These are phyloP conservation scores for Salpingus planirostris DNA, from an alignment of 2,888 invertebrate species.

Conservation along the genomic window DNA sequence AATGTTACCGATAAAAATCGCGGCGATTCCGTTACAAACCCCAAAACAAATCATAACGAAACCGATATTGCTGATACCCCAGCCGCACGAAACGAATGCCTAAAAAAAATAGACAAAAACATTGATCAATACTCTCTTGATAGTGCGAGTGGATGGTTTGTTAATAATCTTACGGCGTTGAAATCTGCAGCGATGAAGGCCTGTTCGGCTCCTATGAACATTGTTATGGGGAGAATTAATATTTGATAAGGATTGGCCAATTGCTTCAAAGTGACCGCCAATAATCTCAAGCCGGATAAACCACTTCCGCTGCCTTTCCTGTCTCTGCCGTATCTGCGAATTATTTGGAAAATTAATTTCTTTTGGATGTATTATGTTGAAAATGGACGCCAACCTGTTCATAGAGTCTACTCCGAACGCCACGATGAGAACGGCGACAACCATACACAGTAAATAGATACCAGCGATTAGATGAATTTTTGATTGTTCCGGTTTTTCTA, in stretches of 20 bases:
- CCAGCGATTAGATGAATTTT: conserved; percentile 73
- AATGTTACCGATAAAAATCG: conserved; percentile 68
- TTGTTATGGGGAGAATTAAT: conserved; percentile 79
- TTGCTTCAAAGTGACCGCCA: conserved; percentile 71
- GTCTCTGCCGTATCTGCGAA: conserved; percentile 49
- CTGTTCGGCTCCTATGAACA: conserved; percentile 90
- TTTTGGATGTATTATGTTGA: no score
- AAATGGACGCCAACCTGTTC: conserved; percentile 49
- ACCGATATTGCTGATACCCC: conserved; percentile 85
- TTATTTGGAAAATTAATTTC: conserved; percentile 2
- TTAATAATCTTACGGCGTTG: conserved; percentile 66
- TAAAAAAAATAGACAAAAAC: conserved; percentile 34
- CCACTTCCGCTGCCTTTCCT: conserved; percentile 52
- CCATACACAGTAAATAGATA: conserved; percentile 74
- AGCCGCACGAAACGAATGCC: conserved; percentile 79
- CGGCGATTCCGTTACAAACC: conserved; percentile 77
- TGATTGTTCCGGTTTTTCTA: conserved; percentile 59
- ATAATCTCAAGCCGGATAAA: conserved; percentile 55
- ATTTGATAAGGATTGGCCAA: conserved; percentile 70
- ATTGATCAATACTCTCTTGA: no score
- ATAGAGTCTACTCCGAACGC: conserved; percentile 73
- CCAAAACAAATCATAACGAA: conserved; percentile 93
- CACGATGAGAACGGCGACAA: conserved; percentile 63
- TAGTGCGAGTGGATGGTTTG: no score
- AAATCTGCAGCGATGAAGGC: conserved; percentile 84